Conservation (phyloP, 1,140 invertebrate species). For the Cyphomyrmex costatus region DNA sequence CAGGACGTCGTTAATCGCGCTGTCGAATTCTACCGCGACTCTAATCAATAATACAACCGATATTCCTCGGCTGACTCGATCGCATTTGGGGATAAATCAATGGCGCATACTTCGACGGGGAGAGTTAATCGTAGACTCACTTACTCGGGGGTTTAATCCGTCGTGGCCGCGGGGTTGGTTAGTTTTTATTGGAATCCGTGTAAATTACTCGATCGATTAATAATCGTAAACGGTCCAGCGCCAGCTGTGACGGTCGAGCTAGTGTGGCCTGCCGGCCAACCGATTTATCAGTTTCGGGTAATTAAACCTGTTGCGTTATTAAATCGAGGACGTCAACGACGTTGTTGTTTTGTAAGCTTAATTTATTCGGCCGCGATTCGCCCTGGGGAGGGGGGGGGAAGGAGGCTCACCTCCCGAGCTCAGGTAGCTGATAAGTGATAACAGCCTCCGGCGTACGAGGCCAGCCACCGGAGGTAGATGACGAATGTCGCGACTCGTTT, state of each 20-base stretch:
- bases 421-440: conserved; percentile 63
- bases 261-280: conserved; percentile 26
- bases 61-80: background rate
- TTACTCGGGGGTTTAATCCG: conserved; percentile 22
- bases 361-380: conserved; percentile 37
- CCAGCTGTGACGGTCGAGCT: conserved; percentile 40
- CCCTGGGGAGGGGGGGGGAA: too few species aligned
- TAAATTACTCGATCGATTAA: conserved; percentile 63
- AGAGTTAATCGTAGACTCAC: conserved; percentile 50
- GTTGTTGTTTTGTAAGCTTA: conserved; percentile 34
- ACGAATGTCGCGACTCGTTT: conserved; percentile 50
- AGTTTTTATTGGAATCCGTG: conserved; percentile 51
- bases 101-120: conserved; percentile 18
- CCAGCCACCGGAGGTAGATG: conserved; percentile 36
- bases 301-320: conserved; percentile 68
- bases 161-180: conserved; percentile 30
- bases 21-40: conserved; percentile 53
- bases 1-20: conserved; percentile 58
- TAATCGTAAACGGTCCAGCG: conserved; percentile 48
- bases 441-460: conserved; percentile 43
- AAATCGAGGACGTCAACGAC: conserved; percentile 38
- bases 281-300: conserved; percentile 64
- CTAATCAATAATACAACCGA: conserved; percentile 63
- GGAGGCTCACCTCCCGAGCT: conserved; percentile 1
- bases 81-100: conserved; percentile 55